Evolutionary conservation across 2,113 vertebrate genomes (phyloP).

Genomic region (Notothenia rossii): DNA sequence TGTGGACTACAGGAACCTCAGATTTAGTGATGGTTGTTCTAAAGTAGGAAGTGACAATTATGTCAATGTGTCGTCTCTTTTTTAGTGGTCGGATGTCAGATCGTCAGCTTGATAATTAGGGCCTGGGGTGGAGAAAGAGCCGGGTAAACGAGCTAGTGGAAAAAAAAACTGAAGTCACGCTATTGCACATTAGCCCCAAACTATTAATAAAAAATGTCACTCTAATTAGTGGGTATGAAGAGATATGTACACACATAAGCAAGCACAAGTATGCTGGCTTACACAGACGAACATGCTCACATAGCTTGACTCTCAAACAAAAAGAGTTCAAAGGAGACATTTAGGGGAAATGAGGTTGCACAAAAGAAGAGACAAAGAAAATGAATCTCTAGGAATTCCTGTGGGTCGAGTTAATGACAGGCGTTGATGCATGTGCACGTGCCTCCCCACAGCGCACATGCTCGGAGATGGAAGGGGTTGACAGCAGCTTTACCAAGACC

Average conservation of each 20-base stretch:
- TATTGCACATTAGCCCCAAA: conserved; percentile 69
- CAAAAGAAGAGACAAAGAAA: neutral
- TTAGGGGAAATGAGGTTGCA: conserved; percentile 22
- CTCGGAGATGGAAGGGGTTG: conserved; percentile 20
- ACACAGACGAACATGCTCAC: conserved; percentile 7
- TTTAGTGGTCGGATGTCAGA: conserved; percentile 64
- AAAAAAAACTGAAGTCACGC: conserved; percentile 55
- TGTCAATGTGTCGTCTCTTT: conserved; percentile 66
- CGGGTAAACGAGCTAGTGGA: conserved; percentile 53
- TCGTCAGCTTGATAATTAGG: conserved; percentile 70
- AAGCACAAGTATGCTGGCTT: conserved; percentile 38
- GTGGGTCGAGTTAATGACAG: conserved; percentile 44
- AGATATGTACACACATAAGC: conserved; percentile 43
- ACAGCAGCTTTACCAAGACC: conserved; percentile 40
- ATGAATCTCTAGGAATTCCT: conserved; percentile 41
- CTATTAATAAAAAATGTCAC: conserved; percentile 79
- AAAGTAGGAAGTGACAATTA: conserved; percentile 63
- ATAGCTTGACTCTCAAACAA: neutral
- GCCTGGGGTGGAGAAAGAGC: conserved; percentile 55
- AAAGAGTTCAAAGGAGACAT: conserved; percentile 21
- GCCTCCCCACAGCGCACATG: neutral
- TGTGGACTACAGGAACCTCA: conserved; percentile 7
- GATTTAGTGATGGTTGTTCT: conserved; percentile 41
- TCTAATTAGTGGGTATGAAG: conserved; percentile 72
- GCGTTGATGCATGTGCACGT: conserved; percentile 39